Base-by-base conservation (phyloP, 1,140 invertebrate genomes). In the Bombus affinis region DNA sequence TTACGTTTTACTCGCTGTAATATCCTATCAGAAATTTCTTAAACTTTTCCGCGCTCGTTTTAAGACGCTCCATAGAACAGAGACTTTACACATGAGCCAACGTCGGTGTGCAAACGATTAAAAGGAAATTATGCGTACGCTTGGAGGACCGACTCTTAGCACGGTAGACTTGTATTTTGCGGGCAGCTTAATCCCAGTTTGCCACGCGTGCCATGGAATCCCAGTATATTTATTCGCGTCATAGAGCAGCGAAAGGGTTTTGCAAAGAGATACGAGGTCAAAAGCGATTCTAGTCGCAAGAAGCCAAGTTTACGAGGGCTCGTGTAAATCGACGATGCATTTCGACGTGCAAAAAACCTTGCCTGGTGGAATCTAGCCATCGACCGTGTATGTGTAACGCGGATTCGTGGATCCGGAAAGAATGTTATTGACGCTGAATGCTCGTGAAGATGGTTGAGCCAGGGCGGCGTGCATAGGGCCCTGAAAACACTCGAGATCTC, bases 381-480 rank as follows among this genome's bases (percentile, higher is more conserved):
- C 8, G 10, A 42, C 22, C 12, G 12, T n/a, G 5, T 32, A 15
- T 2, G 4, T 28, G 25, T 2, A 25, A 25, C 22, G 53, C 18
- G 13, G 32, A 82, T 37, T 59, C 53, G 71, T 10, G 44, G 15
- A 39, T 47, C 35, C n/a, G 5, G 22, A 70, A 37, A 59, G 78
- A 71, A 79, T 62, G n/a, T 75, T 79, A 66, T 78, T 32, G 68
- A 44, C 68, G 65, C 8, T 72, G 83, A 79, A 80, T 72, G 68
- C 28, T 5, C 28, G 28, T 25, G 44, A 70, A 57, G 35, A 32
- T 77, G 39, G 62, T 70, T 10, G 15, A 47, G 44, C 18, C 22
- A 18, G 39, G 71, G 32, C 25, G 12, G 35, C 6, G 53, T 35
- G 47, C 75, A 53, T n/a, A 39, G 28, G 53, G 57, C 37, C 13